phyloP scores from a whole-genome alignment of 2,797 vertebrate genomes.

The Myoxocephalus aenaeus region DNA sequence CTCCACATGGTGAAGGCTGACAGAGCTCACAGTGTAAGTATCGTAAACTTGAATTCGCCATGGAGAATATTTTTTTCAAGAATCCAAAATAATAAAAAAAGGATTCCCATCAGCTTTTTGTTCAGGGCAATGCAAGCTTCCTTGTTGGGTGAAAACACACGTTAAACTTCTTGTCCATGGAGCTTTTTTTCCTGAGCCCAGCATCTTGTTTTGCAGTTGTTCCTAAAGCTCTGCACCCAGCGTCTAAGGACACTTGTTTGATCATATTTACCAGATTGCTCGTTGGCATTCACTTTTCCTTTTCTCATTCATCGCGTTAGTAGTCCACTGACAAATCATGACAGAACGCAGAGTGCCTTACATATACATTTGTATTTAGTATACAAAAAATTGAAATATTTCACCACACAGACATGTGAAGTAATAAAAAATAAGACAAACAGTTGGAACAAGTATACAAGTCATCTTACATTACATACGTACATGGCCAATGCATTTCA shows the following conservation, averaged over 20 bases:
- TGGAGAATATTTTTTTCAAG: no score
- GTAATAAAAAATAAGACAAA: slow-evolving; percentile 83
- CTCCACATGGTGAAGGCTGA: no score
- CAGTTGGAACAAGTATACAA: slow-evolving; percentile 81
- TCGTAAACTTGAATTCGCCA: no score
- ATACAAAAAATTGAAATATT: slow-evolving; percentile 84
- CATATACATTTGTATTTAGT: slow-evolving; percentile 86
- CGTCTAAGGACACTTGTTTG: background rate
- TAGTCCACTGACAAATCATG: slow-evolving; percentile 16
- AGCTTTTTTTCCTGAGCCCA: no score
- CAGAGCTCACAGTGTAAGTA: no score
- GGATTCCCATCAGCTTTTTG: no score
- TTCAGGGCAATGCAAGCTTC: no score
- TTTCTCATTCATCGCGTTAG: background rate
- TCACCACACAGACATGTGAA: slow-evolving; percentile 83
- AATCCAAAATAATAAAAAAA: no score
- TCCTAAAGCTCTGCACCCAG: no score
- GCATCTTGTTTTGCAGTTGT: no score
- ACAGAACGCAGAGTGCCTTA: slow-evolving; percentile 60
- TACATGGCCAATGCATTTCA: slow-evolving; percentile 80
- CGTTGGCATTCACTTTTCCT: background rate
- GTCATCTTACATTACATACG: slow-evolving; percentile 82
- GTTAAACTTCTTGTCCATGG: no score
- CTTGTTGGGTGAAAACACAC: no score
- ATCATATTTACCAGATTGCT: background rate